A percentile compares a stretch with the other conserved stretches of the same genome.
Conservation (phyloP, 2,113 vertebrate species). For the Promerops cafer region DNA sequence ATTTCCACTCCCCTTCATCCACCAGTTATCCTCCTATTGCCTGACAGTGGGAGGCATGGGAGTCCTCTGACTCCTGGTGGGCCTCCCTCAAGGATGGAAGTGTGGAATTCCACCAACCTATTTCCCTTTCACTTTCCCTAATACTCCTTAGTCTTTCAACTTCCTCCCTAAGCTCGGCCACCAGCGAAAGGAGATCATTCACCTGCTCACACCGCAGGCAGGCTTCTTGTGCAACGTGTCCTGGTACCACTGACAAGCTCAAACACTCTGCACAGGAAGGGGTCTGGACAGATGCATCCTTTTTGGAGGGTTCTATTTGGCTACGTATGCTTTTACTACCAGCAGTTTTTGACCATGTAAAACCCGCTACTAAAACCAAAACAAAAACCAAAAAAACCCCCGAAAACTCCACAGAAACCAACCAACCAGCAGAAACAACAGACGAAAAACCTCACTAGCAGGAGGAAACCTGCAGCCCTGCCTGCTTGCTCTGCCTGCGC, state of each 20-base stretch:
- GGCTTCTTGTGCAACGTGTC: not conserved
- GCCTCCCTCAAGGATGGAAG: not conserved
- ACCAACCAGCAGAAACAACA: not conserved
- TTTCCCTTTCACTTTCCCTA: not conserved
- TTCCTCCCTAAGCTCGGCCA: not conserved
- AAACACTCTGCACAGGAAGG: not conserved
- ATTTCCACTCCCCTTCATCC: not conserved
- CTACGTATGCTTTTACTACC: not conserved
- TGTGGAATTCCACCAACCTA: not conserved
- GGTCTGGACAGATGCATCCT: not conserved
- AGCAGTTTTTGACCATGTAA: not conserved
- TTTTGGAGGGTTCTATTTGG: not conserved
- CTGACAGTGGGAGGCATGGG: not conserved
- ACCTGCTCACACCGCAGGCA: rapidly evolving
- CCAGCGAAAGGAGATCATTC: not conserved
- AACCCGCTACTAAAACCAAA: not conserved
- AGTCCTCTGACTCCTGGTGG: not conserved
- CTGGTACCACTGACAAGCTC: not conserved
- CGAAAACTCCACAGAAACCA: not conserved
- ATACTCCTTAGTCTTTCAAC: not conserved
- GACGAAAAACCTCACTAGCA: not conserved
- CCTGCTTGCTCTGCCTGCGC: not conserved
- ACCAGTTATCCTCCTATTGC: not conserved
- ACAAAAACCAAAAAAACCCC: not conserved
- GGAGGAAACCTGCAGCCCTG: not conserved